Evolutionary conservation across 2,888 invertebrate genomes (phyloP), one percentile per base, ranked within the genome.

Genomic region (Periphyllus acericola): DNA sequence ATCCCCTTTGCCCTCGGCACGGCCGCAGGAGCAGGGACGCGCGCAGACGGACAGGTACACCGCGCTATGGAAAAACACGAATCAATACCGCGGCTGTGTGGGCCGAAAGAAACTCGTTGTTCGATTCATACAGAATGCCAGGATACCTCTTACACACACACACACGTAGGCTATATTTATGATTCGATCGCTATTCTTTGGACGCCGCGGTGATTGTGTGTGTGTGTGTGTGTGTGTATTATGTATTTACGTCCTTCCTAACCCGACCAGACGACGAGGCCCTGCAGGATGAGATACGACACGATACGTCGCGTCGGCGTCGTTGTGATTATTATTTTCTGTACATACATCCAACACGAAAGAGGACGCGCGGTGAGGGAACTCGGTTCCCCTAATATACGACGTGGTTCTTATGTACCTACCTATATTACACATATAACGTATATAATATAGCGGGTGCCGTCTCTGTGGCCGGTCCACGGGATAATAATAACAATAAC

Each of bases 321-420:
- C 60, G 80, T 66, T n/a, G 17, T 80, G 60, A 60, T 80, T 71
- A 72, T 82, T 82, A 52, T 72, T 80, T 66, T 40, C 46, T 5
- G 46, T 71, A 11, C n/a, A n/a, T 82, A 0, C 34, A 25, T 55
- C 2, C 36, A 29, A n/a, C 9, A 82, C 8, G 29, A 78, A 9
- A 11, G 60, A 66, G 21, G 36, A 25, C 11, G n/a, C 8, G 55
- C 9, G n/a, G 55, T 3, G n/a, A 1, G n/a, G 36, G 17, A 79
- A 46, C n/a, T 5, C 52, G 79, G 14, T 34, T 79, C 80, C 66
- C n/a, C 40, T 36, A 19, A 66, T 79, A 79, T 55, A 79, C 40
- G 80, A 80, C 36, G 6, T 19, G 5, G 60, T 36, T 55, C 55
- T 55, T 55, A 3, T 19, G 55, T 55, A 55, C 55, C 55, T 4